Conservation (phyloP, 1,140 invertebrate genomes). For the Drosophila auraria region DNA sequence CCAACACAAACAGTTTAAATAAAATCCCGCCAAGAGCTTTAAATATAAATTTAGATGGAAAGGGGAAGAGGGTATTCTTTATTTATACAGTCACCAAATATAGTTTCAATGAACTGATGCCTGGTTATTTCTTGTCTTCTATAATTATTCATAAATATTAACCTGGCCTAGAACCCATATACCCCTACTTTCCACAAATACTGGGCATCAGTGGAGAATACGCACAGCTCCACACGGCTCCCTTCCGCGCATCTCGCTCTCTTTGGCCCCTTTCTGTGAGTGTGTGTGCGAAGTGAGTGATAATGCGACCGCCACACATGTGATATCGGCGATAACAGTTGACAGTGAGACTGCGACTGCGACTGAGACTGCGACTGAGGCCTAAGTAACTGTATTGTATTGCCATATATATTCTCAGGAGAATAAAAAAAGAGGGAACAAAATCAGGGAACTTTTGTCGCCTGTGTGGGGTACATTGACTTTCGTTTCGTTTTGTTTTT, state of each 20-base stretch:
- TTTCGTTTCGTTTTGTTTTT: constrained; percentile 49
- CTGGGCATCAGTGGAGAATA: constrained; percentile 20
- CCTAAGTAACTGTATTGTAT: constrained; percentile 37
- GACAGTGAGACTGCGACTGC: constrained; percentile 46
- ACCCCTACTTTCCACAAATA: neutral
- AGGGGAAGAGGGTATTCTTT: no score
- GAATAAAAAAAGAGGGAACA: neutral
- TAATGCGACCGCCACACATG: constrained; percentile 65
- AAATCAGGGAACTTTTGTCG: constrained; percentile 31
- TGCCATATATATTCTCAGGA: constrained; percentile 10
- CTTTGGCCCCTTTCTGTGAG: neutral
- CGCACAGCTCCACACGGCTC: constrained; percentile 12
- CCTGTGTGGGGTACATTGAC: constrained; percentile 50
- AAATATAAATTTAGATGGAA: no score
- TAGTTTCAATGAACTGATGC: neutral
- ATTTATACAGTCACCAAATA: no score
- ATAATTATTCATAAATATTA: no score
- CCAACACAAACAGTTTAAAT: neutral
- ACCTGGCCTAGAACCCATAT: neutral
- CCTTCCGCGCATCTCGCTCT: constrained; percentile 24
- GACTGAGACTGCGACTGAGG: constrained; percentile 25
- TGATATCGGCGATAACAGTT: constrained; percentile 76
- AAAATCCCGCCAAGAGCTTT: neutral
- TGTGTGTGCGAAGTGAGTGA: constrained; percentile 48
- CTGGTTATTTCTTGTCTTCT: no score